Conservation (phyloP, 2,113 vertebrate species). For the Mohoua ochrocephala region DNA sequence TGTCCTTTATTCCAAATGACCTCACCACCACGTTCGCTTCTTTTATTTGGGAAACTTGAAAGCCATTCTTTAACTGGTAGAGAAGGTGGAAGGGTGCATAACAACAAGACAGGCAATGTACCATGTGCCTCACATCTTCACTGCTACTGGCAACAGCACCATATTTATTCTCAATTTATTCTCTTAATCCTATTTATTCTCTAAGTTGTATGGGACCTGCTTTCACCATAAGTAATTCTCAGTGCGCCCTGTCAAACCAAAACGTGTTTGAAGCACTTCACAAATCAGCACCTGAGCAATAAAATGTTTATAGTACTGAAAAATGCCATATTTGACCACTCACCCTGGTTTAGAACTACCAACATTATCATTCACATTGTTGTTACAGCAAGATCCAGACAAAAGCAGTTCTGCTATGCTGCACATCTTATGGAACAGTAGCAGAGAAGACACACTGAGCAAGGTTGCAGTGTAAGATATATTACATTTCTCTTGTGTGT, state of each 20-base stretch:
- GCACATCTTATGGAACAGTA: neutral
- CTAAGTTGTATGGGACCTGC: neutral
- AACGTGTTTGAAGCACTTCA: neutral
- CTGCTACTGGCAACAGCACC: neutral
- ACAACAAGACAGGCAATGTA: neutral
- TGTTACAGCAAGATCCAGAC: neutral
- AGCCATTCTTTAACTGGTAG: neutral
- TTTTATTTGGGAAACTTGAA: neutral
- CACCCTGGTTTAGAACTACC: neutral
- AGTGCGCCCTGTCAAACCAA: neutral
- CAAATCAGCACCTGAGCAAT: neutral
- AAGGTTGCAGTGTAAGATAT: neutral
- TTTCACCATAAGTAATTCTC: neutral
- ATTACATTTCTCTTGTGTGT: neutral
- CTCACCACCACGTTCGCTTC: neutral
- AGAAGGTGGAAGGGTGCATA: neutral
- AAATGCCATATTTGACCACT: neutral
- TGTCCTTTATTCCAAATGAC: neutral
- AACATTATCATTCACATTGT: neutral
- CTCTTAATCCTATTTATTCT: neutral
- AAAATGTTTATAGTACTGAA: neutral
- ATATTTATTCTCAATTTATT: neutral
- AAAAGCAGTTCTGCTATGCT: neutral
- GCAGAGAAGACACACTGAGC: neutral
- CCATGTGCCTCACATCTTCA: neutral